Evolutionary conservation across 1,140 invertebrate species (phyloP), one percentile per base, ranked within the genome.

Genomic region (Magallana ariakensis): DNA sequence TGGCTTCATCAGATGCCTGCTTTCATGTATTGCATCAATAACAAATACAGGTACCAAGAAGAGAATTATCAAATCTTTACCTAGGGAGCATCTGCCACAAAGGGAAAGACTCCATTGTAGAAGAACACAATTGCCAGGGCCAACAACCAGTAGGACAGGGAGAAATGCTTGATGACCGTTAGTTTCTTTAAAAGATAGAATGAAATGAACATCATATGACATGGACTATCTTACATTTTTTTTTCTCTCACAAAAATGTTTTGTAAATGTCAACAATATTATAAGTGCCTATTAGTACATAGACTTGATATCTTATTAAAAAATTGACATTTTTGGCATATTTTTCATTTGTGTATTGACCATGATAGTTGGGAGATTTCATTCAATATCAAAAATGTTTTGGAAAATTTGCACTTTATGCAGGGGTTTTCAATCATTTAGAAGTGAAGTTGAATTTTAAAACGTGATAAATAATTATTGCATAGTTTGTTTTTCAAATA

Each of bases 1-100:
- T n/a, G n/a, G n/a, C n/a, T n/a, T n/a, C n/a, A n/a, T n/a, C n/a
- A n/a, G n/a, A n/a, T n/a, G n/a, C n/a, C n/a, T n/a, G n/a, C n/a
- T n/a, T n/a, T n/a, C n/a, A n/a, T n/a, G n/a, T n/a, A n/a, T n/a
- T n/a, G n/a, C n/a, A n/a, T n/a, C n/a, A n/a, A n/a, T n/a, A n/a
- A n/a, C n/a, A n/a, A n/a, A n/a, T 4, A 46, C 5, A 5, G 2
- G 33, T 46, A 46, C 33, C 33, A 46, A 46, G 33, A 46, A 46
- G 0, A 46, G 33, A 2, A 46, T 46, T 46, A 46, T 46, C 33
- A 46, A 46, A 46, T 88, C 87, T n/a, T 89, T 89, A 94, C 95
- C 94, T 95, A n/a, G n/a, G n/a, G n/a, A n/a, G 95, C 94, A 92
- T 95, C 95, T 82, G 95, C 94, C 46, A 95, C 94, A 93, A 95